Percentiles rank a stretch among this genome's conserved stretches.
These are phyloP conservation scores for Phylloscopus trochiloides DNA, from an alignment of 2,113 vertebrate genomes.

Conservation along the genomic window DNA sequence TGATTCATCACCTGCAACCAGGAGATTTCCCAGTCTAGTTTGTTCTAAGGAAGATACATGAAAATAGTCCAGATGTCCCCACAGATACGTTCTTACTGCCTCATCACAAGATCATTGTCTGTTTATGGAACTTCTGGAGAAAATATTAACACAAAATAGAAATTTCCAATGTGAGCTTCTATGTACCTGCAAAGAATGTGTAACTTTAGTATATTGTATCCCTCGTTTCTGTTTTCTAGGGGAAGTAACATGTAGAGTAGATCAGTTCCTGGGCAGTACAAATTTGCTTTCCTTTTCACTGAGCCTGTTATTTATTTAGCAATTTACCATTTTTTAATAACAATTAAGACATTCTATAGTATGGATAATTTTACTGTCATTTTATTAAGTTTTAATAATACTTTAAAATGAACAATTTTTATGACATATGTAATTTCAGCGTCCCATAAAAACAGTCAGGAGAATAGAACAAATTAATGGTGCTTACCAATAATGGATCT, in stretches of 20 bases:
- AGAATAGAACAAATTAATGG: slow-evolving; percentile 30
- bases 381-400: slow-evolving; percentile 46
- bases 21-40: background rate
- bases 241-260: background rate
- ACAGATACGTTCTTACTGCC: background rate
- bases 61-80: background rate
- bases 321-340: slow-evolving; percentile 19
- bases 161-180: background rate
- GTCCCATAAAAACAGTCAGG: slow-evolving; percentile 7
- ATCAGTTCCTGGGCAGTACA: background rate
- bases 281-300: background rate
- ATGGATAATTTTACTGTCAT: slow-evolving; percentile 22
- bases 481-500: slow-evolving; percentile 22
- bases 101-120: background rate
- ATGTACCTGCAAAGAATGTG: background rate
- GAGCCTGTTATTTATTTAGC: slow-evolving; percentile 1
- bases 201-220: background rate
- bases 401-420: slow-evolving; percentile 24
- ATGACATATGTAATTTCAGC: background rate
- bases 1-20: background rate
- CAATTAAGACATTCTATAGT: background rate
- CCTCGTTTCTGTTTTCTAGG: background rate
- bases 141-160: background rate
- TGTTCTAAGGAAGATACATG: background rate
- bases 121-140: background rate